These are phyloP conservation scores for Leuciscus idus DNA, from an alignment of 2,113 vertebrate species.

Conservation along the genomic window DNA sequence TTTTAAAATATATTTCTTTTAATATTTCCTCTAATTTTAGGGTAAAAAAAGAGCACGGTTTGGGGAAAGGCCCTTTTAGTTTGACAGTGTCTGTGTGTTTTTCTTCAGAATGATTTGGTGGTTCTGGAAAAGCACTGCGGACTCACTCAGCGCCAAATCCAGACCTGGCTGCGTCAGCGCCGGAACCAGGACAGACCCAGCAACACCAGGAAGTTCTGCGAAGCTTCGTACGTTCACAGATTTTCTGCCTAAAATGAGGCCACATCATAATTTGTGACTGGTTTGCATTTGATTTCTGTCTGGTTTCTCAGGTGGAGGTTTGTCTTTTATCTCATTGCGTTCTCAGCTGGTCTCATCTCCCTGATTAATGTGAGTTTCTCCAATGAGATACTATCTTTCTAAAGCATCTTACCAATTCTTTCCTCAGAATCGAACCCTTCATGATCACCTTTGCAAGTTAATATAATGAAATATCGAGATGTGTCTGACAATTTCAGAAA, in stretches of 20 bases:
- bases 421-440: background rate
- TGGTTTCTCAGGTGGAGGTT: constrained; percentile 86
- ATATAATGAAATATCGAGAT: background rate
- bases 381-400: too few relatives aligned
- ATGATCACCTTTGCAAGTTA: background rate
- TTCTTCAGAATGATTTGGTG: constrained; percentile 65
- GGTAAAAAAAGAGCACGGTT: background rate
- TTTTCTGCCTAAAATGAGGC: background rate
- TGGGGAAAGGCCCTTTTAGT: background rate
- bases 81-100: constrained; percentile 10
- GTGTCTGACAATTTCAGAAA: background rate
- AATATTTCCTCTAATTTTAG: background rate
- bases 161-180: constrained; percentile 85
- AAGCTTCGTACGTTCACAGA: constrained; percentile 82
- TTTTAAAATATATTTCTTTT: too few relatives aligned
- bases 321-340: constrained; percentile 82
- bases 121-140: constrained; percentile 81
- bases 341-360: constrained; percentile 75
- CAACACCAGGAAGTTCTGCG: constrained; percentile 88
- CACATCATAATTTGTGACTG: background rate
- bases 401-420: too few relatives aligned
- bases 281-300: constrained; percentile 14
- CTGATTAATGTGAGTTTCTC: constrained; percentile 85
- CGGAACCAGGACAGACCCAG: constrained; percentile 82
- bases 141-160: constrained; percentile 79